Evolutionary conservation across 2,888 invertebrate species (phyloP).

Genomic region (Uloborus plumipes): DNA sequence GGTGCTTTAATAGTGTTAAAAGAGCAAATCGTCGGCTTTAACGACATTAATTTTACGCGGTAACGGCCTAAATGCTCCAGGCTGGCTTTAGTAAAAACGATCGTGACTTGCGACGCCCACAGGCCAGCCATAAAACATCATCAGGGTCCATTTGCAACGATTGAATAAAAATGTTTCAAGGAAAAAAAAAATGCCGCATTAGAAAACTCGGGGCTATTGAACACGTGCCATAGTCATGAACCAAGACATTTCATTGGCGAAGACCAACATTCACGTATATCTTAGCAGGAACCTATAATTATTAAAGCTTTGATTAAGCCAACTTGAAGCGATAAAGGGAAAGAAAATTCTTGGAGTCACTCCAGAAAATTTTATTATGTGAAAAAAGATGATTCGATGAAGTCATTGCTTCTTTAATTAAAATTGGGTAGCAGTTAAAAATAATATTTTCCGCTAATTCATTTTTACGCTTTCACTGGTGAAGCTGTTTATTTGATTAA

Average conservation of each 20-base stretch:
- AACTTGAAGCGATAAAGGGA: conserved; percentile 14
- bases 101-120: conserved; percentile 37
- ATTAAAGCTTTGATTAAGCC: neutral
- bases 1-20: too few species aligned
- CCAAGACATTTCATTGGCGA: too few species aligned
- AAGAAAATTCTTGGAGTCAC: conserved; percentile 26
- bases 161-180: conserved; percentile 12
- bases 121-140: conserved; percentile 30
- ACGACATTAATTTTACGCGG: conserved; percentile 16
- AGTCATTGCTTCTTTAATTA: conserved; percentile 10
- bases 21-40: neutral
- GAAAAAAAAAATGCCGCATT: neutral
- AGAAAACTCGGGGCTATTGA: neutral
- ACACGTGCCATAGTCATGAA: neutral
- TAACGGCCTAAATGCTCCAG: neutral
- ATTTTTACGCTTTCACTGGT: too few species aligned
- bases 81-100: conserved; percentile 10
- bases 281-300: conserved; percentile 16
- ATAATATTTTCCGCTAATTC: too few species aligned
- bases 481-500: too few species aligned
- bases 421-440: conserved; percentile 1
- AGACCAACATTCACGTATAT: too few species aligned
- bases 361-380: conserved; percentile 37
- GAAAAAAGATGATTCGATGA: conserved; percentile 17
- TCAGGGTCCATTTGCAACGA: conserved; percentile 25